Conservation (phyloP, 2,888 invertebrate species). For the Ephialtes manifestator region DNA sequence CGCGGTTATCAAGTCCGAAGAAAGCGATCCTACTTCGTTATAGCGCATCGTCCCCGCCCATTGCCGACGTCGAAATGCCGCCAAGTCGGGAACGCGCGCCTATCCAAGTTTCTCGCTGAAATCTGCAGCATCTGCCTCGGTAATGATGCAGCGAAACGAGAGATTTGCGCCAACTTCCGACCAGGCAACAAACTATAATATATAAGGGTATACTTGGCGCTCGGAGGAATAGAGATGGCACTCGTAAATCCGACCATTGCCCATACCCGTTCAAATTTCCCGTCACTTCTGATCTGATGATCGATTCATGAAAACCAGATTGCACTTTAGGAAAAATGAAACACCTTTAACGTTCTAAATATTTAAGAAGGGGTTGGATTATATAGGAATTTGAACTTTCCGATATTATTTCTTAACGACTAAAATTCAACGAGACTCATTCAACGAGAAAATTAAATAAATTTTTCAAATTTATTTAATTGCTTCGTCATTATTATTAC, state of each 20-base stretch:
- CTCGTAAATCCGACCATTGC: neutral
- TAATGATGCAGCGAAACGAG: conserved; percentile 38
- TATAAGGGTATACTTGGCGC: neutral
- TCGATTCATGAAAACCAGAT: too few species aligned
- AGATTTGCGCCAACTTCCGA: conserved; percentile 22
- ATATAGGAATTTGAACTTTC: too few species aligned
- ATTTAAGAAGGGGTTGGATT: too few species aligned
- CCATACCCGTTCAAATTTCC: too few species aligned
- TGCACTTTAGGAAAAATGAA: neutral
- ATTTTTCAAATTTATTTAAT: too few species aligned
- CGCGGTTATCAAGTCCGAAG: conserved; percentile 66
- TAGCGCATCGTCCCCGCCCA: conserved; percentile 26
- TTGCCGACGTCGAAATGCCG: conserved; percentile 20
- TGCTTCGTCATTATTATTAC: too few species aligned
- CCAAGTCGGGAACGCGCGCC: conserved; percentile 13
- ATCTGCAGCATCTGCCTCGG: conserved; percentile 35
- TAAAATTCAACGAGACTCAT: too few species aligned
- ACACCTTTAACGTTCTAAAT: too few species aligned
- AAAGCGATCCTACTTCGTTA: conserved; percentile 67
- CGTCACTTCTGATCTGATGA: too few species aligned
- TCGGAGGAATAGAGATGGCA: neutral
- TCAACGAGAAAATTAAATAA: too few species aligned
- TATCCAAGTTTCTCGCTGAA: conserved; percentile 61
- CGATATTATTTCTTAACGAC: too few species aligned
- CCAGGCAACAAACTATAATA: neutral